Conservation (phyloP, 2,888 invertebrate genomes). For the Chaetogeoica ovagalla region DNA sequence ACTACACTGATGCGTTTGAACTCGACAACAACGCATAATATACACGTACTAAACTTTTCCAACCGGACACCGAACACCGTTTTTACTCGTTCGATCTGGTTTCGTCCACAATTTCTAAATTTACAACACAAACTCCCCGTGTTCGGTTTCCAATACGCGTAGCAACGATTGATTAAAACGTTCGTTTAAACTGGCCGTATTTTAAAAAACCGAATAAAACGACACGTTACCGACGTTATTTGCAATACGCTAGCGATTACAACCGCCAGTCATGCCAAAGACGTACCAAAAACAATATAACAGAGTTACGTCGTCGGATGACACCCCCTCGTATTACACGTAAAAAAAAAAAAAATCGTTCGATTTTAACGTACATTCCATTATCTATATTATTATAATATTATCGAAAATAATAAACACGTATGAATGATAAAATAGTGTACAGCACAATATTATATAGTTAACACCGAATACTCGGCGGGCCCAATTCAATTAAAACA, state of each 20-base stretch:
- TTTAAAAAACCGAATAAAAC: background rate
- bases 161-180: too few species aligned
- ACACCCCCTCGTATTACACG: background rate
- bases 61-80: conserved; percentile 10
- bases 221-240: background rate
- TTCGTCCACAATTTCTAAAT: background rate
- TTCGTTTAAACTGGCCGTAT: background rate
- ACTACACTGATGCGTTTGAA: conserved; percentile 24
- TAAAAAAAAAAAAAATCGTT: too few species aligned
- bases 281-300: conserved; percentile 35
- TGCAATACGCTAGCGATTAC: background rate
- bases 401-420: too few species aligned
- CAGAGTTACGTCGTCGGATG: conserved; percentile 42
- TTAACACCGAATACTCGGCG: too few species aligned
- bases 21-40: conserved; percentile 27
- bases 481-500: too few species aligned
- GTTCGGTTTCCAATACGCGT: too few species aligned
- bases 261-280: conserved; percentile 35
- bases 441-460: too few species aligned
- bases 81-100: background rate
- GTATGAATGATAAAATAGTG: too few species aligned
- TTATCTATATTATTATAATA: too few species aligned
- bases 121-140: too few species aligned
- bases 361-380: too few species aligned
- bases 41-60: conserved; percentile 7